phyloP scores from a whole-genome alignment of 1,140 invertebrate species.

The Monochamus saltuarius region DNA sequence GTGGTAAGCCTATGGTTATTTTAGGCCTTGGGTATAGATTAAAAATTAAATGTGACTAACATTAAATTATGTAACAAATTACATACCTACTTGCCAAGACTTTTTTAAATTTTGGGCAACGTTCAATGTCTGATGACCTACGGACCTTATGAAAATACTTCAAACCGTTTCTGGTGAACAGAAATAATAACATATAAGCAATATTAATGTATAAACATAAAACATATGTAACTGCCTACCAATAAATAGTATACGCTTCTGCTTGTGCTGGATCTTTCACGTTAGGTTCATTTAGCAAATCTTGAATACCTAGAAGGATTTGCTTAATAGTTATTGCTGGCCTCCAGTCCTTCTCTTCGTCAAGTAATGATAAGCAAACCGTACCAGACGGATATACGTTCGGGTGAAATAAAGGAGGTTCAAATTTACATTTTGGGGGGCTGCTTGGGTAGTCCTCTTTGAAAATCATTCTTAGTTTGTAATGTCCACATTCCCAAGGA shows the following conservation, averaged over 20 bases:
- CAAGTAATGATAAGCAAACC: conserved; percentile 94
- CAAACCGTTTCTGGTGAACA: no score
- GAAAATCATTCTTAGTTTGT: conserved; percentile 97
- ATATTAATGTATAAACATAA: no score
- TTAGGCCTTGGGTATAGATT: no score
- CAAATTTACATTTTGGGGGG: conserved; percentile 99
- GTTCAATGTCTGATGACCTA: no score
- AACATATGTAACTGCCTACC: conserved; percentile 44
- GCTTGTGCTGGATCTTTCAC: conserved; percentile 99
- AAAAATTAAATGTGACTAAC: no score
- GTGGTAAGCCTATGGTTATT: no score
- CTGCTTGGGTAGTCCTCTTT: conserved; percentile 99
- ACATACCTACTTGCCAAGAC: no score
- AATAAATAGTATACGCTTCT: conserved; percentile 99
- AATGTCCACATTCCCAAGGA: conserved; percentile 97
- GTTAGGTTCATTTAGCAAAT: conserved; percentile 97
- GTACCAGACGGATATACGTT: conserved; percentile 98
- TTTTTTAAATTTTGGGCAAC: no score
- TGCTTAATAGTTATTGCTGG: conserved; percentile 99
- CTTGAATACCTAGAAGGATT: conserved; percentile 97
- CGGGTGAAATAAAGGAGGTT: conserved; percentile 99
- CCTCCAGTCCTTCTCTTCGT: conserved; percentile 99
- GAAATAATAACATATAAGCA: no score
- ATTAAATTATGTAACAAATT: no score
- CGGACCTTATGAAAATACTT: no score